phyloP scores from a whole-genome alignment of 1,140 invertebrate genomes.

The Batillaria attramentaria region DNA sequence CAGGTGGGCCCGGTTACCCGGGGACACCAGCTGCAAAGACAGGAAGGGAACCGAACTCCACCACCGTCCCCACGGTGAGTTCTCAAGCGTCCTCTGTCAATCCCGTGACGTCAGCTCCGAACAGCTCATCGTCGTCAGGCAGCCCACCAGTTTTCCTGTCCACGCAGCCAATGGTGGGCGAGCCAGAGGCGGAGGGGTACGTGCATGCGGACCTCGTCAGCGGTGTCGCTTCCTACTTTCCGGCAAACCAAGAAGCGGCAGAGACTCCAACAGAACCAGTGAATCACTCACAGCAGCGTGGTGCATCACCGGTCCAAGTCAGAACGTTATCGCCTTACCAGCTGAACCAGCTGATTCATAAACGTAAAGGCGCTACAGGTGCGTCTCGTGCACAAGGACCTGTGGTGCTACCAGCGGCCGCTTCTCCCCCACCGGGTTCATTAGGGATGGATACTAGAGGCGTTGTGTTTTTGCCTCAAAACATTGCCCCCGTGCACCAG shows the following conservation, averaged over 20 bases:
- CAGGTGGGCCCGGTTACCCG: not conserved
- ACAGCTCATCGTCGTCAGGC: not conserved
- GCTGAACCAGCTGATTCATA: not conserved
- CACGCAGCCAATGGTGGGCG: too few species aligned
- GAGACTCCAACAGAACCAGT: too few species aligned
- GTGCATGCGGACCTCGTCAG: too few species aligned
- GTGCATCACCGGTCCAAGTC: not conserved
- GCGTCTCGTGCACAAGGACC: not conserved
- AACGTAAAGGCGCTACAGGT: not conserved
- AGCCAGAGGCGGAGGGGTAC: too few species aligned
- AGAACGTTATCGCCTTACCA: not conserved
- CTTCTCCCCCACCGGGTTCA: not conserved
- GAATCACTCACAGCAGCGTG: not conserved
- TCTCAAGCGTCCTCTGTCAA: slow-evolving; percentile 8
- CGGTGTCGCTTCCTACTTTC: too few species aligned
- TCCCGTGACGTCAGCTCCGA: not conserved
- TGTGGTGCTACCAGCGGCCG: not conserved
- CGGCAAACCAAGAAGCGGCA: too few species aligned
- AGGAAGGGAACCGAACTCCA: not conserved
- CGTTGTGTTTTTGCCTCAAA: not conserved
- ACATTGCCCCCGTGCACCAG: not conserved
- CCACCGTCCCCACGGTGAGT: not conserved
- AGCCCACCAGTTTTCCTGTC: too few species aligned
- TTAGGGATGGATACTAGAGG: not conserved
- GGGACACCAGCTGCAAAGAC: not conserved